These are phyloP conservation scores for Cricetomys ansorgei DNA, from an alignment of 2,113 vertebrate species.

Conservation along the genomic window DNA sequence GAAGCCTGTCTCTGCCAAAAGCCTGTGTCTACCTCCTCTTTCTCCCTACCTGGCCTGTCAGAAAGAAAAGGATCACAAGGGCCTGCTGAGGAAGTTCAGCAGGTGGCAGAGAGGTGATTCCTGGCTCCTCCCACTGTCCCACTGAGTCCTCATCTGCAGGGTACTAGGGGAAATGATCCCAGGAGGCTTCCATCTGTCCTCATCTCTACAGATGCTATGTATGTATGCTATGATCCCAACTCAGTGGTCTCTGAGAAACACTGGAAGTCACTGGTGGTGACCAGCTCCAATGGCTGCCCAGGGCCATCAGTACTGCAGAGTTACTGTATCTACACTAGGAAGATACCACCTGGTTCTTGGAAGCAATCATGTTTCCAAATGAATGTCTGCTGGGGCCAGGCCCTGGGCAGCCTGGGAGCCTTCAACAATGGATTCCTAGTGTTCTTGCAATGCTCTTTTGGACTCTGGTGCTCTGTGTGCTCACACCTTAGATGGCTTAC, in stretches of 20 bases:
- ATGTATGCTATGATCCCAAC: accelerated
- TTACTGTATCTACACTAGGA: background rate
- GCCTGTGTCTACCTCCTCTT: background rate
- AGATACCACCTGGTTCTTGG: background rate
- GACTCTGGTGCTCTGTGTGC: background rate
- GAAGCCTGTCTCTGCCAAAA: background rate
- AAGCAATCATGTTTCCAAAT: accelerated
- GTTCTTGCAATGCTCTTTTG: background rate
- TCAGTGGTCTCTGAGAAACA: background rate
- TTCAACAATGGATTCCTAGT: accelerated
- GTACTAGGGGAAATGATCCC: background rate
- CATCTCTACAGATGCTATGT: background rate
- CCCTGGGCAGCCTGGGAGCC: accelerated
- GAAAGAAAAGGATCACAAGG: background rate
- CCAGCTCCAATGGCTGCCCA: background rate
- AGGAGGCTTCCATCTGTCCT: background rate
- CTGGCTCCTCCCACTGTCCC: background rate
- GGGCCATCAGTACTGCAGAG: background rate
- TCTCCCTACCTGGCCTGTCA: too few species aligned
- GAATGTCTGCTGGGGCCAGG: background rate
- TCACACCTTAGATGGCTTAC: background rate
- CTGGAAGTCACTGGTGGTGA: background rate
- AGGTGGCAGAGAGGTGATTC: background rate
- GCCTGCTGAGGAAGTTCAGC: background rate
- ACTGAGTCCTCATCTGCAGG: background rate